Evolutionary conservation across 1,140 invertebrate genomes (phyloP).

Genomic region (Zaprionus africanus): DNA sequence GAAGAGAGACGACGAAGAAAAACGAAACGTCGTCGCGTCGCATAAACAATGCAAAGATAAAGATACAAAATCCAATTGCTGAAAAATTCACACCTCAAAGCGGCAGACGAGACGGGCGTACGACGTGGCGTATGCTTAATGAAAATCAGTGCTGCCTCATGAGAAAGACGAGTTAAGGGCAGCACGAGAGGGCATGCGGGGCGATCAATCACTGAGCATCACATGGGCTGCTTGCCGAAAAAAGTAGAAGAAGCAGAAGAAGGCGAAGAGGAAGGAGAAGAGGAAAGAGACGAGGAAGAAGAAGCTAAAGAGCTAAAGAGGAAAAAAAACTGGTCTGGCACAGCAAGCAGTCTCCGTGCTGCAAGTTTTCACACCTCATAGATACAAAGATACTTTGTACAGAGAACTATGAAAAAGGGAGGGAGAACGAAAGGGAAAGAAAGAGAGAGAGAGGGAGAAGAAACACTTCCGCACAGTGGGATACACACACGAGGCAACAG

Average conservation of each 20-base stretch:
- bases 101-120: constrained; percentile 14
- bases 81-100: constrained; percentile 69
- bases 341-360: constrained; percentile 15
- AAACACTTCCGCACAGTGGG: constrained; percentile 44
- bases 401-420: background rate
- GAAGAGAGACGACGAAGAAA: constrained; percentile 41
- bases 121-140: constrained; percentile 64
- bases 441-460: background rate
- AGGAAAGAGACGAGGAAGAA: background rate
- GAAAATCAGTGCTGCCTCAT: constrained; percentile 24
- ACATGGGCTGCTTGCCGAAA: constrained; percentile 9
- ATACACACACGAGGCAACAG: constrained; percentile 10
- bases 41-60: constrained; percentile 59
- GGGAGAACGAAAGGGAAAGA: background rate
- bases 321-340: constrained; percentile 6
- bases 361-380: constrained; percentile 44
- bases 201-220: constrained; percentile 41
- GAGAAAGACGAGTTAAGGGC: background rate
- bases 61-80: constrained; percentile 65
- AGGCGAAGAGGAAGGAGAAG: background rate
- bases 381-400: constrained; percentile 13
- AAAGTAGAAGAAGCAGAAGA: background rate
- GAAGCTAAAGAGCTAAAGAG: background rate
- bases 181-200: background rate
- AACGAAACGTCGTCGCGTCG: constrained; percentile 35